Evolutionary conservation across 2,113 vertebrate species (phyloP).

Genomic region (Lampris megalopsis): DNA sequence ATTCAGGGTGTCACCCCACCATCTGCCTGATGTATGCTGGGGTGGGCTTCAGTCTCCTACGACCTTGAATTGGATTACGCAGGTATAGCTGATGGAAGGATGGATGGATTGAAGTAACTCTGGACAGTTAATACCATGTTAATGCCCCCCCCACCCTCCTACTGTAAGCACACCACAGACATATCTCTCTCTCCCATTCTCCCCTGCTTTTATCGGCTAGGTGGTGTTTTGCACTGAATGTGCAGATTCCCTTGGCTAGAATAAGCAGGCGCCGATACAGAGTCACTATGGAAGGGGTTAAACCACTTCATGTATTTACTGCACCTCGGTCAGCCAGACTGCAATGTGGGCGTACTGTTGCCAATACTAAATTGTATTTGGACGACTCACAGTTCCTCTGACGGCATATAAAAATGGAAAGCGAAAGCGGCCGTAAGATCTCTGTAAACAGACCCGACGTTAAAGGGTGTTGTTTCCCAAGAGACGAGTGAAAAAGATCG

Average conservation of each 20-base stretch:
- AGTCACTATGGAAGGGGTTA: slow-evolving; percentile 41
- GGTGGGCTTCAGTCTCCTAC: too few relatives aligned
- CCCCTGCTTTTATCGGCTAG: slow-evolving; percentile 40
- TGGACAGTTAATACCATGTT: too few relatives aligned
- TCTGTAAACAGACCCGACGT: slow-evolving; percentile 33
- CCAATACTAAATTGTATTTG: slow-evolving; percentile 36
- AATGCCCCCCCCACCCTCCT: slow-evolving; percentile 1
- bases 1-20: too few relatives aligned
- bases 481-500: slow-evolving; percentile 24
- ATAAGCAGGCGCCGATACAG: slow-evolving; percentile 23
- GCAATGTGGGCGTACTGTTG: slow-evolving; percentile 21
- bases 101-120: too few relatives aligned
- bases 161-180: slow-evolving; percentile 36
- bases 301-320: slow-evolving; percentile 53
- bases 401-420: slow-evolving; percentile 22
- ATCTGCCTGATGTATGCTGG: too few relatives aligned
- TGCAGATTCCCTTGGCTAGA: slow-evolving; percentile 25
- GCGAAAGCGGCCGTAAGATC: slow-evolving; percentile 33
- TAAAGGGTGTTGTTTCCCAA: slow-evolving; percentile 40
- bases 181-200: slow-evolving; percentile 40
- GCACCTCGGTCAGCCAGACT: slow-evolving; percentile 38
- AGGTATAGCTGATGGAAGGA: too few relatives aligned
- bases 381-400: slow-evolving; percentile 7
- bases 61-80: too few relatives aligned
- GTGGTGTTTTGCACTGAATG: slow-evolving; percentile 26